A percentile compares a stretch with the other conserved stretches of the same genome.
Conservation (phyloP, 2,888 invertebrate species). For the Troilus luridus region DNA sequence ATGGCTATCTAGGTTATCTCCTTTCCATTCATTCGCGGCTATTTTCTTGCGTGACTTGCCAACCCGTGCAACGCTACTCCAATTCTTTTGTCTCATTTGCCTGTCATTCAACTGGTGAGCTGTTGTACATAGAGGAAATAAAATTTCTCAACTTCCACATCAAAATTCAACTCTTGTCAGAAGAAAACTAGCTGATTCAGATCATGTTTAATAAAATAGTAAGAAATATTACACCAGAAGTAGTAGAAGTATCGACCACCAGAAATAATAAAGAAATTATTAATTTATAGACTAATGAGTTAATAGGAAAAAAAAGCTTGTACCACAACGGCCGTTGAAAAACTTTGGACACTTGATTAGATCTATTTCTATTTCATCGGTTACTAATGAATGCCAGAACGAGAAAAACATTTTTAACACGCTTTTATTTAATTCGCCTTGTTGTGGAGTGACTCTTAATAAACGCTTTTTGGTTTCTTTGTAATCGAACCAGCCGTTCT, state of each 20-base stretch:
- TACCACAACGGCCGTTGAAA: no score
- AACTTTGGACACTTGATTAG: no score
- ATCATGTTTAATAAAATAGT: not conserved
- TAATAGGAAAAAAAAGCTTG: no score
- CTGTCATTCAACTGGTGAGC: not conserved
- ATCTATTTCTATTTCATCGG: no score
- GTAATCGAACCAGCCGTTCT: no score
- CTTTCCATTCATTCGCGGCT: not conserved
- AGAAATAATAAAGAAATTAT: not conserved
- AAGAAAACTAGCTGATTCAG: not conserved
- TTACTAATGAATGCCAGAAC: no score
- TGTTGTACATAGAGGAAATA: not conserved
- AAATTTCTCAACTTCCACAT: not conserved
- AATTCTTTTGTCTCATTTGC: constrained; percentile 24
- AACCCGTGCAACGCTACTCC: not conserved
- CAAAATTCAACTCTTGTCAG: not conserved
- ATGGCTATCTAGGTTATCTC: not conserved
- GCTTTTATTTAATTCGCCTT: no score
- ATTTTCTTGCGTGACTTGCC: constrained; percentile 27
- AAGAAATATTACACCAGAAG: not conserved
- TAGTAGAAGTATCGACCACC: not conserved
- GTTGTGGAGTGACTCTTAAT: no score
- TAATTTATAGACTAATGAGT: no score
- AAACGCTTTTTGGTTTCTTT: no score
- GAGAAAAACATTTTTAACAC: no score